phyloP scores from a whole-genome alignment of 2,113 vertebrate genomes.

The Ardeotis arabs region DNA sequence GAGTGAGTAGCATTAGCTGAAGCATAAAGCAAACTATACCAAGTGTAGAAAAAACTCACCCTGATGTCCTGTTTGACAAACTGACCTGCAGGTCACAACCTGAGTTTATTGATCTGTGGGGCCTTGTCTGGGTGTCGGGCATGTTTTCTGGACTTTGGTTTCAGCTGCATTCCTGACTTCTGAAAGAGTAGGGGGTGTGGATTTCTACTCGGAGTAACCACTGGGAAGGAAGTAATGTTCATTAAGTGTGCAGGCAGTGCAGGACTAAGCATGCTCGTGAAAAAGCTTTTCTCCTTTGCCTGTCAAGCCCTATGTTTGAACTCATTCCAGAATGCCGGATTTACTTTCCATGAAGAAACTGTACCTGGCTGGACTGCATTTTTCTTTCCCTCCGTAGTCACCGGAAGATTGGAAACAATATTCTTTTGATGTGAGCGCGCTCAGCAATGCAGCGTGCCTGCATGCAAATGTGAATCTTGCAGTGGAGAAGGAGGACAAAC shows the following conservation, averaged over 20 bases:
- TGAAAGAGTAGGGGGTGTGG: conserved; percentile 76
- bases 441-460: conserved; percentile 35
- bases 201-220: conserved; percentile 76
- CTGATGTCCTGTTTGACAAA: conserved; percentile 73
- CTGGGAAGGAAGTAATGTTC: conserved; percentile 90
- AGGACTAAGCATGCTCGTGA: conserved; percentile 84
- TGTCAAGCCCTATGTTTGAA: conserved; percentile 86
- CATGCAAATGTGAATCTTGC: conserved; percentile 44
- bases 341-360: conserved; percentile 75
- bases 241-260: conserved; percentile 81
- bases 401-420: conserved; percentile 54
- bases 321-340: conserved; percentile 77
- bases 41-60: conserved; percentile 66
- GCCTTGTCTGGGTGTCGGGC: conserved; percentile 71
- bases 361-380: conserved; percentile 51
- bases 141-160: conserved; percentile 83
- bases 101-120: conserved; percentile 76
- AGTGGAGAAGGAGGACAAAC: conserved; percentile 69
- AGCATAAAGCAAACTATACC: conserved; percentile 71
- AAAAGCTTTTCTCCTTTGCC: conserved; percentile 70
- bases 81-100: conserved; percentile 77
- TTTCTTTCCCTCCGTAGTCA: conserved; percentile 2
- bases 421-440: conserved; percentile 39
- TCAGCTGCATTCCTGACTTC: conserved; percentile 82
- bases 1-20: conserved; percentile 45